These are phyloP conservation scores for Oreochromis mossambicus DNA, from an alignment of 2,797 vertebrate species.

Conservation along the genomic window DNA sequence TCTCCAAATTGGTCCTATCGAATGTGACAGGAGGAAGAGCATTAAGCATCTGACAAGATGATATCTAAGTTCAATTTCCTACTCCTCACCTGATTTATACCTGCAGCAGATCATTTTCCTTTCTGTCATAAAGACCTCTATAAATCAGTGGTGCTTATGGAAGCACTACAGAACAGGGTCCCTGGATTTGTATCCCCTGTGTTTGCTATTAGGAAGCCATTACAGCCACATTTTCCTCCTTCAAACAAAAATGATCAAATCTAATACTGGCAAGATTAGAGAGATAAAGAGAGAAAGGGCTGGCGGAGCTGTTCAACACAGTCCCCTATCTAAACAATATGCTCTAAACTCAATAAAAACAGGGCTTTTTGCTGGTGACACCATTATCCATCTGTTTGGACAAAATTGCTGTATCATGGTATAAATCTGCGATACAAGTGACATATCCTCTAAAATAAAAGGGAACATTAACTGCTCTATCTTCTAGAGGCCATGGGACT, in stretches of 20 bases:
- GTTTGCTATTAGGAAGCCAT: conserved; percentile 99
- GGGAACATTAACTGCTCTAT: conserved; percentile 99
- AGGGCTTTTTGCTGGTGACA: conserved; percentile 96
- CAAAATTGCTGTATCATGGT: conserved; percentile 99
- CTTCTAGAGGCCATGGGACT: conserved; percentile 99
- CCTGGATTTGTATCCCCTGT: conserved; percentile 94
- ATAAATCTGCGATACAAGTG: conserved; percentile 99
- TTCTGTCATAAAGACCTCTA: conserved; percentile 99
- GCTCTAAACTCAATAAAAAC: conserved; percentile 98
- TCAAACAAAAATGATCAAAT: conserved; percentile 99
- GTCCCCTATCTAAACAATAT: conserved; percentile 96
- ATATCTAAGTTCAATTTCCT: conserved; percentile 99
- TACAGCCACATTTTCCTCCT: conserved; percentile 99
- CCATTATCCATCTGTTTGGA: conserved; percentile 99
- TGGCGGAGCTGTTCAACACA: conserved; percentile 88
- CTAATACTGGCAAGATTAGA: conserved; percentile 98
- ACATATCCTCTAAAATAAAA: conserved; percentile 99
- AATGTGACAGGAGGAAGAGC: conserved; percentile 99
- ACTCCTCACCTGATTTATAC: conserved; percentile 99
- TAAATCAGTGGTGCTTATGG: conserved; percentile 99
- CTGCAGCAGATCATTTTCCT: conserved; percentile 99
- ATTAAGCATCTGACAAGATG: conserved; percentile 99
- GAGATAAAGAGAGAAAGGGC: conserved; percentile 97
- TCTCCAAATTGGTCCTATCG: conserved; percentile 99
- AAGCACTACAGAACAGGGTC: conserved; percentile 88